These are phyloP conservation scores for Hetaerina titia DNA, from an alignment of 2,888 invertebrate genomes.

Conservation along the genomic window DNA sequence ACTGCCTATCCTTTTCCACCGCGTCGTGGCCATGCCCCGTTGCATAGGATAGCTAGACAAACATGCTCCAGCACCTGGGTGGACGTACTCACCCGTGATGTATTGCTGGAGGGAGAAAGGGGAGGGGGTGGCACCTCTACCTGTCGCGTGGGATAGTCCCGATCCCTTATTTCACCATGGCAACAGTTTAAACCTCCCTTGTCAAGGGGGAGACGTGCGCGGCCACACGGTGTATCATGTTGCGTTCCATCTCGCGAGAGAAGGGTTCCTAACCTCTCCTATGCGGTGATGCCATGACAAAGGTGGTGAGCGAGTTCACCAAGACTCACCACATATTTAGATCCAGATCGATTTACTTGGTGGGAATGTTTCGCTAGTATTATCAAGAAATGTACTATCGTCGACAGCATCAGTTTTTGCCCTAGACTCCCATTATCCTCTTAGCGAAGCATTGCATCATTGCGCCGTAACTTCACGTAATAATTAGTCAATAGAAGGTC, in stretches of 20 bases:
- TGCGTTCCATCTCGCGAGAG: not conserved
- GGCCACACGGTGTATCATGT: not conserved
- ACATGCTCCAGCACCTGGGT: not conserved
- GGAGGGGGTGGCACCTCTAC: not conserved
- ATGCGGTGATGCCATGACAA: not conserved
- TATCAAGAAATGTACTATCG: not conserved
- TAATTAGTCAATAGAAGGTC: not conserved
- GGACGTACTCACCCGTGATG: not conserved
- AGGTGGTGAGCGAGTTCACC: not conserved
- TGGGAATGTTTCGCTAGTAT: not conserved
- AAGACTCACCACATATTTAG: not conserved
- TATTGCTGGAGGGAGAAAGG: not conserved
- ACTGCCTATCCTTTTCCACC: not conserved
- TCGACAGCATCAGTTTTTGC: not conserved
- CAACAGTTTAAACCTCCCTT: not conserved
- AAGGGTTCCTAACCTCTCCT: slow-evolving; percentile 9
- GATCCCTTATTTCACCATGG: not conserved
- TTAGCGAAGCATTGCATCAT: not conserved
- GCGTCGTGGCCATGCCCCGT: not conserved
- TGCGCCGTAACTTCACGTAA: not conserved
- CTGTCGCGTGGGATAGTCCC: not conserved
- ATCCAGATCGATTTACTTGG: not conserved
- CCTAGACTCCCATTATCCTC: not conserved
- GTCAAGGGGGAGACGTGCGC: not conserved
- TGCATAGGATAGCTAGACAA: too few species aligned